Conservation (phyloP, 2,888 invertebrate species). For the Drosophila rubida region DNA sequence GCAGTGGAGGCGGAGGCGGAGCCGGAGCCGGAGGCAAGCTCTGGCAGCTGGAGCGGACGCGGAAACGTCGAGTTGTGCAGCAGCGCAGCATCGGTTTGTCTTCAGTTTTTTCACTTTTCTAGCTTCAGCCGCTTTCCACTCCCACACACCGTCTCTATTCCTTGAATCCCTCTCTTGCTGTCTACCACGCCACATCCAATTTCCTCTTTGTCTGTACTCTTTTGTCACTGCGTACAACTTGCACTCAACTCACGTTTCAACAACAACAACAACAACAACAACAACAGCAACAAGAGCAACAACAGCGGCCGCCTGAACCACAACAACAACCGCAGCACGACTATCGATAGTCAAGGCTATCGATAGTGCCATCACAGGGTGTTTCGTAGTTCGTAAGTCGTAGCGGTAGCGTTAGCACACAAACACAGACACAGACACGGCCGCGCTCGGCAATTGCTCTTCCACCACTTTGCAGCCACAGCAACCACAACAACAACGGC, state of each 20-base stretch:
- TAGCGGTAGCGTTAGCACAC: slow-evolving; percentile 33
- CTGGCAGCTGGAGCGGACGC: slow-evolving; percentile 8
- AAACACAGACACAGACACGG: neutral
- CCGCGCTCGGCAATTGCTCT: slow-evolving; percentile 12
- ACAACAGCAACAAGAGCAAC: slow-evolving; percentile 22
- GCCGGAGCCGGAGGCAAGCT: slow-evolving; percentile 17
- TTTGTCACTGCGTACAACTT: slow-evolving; percentile 33
- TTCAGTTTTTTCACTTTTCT: slow-evolving; percentile 34
- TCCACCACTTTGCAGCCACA: slow-evolving; percentile 13
- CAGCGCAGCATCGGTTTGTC: slow-evolving; percentile 83
- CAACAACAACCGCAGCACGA: slow-evolving; percentile 22
- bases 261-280: slow-evolving; percentile 19
- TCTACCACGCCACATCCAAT: neutral
- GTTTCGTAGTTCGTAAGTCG: slow-evolving; percentile 45
- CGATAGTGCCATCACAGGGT: slow-evolving; percentile 21
- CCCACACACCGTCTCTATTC: no score
- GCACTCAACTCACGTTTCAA: slow-evolving; percentile 54
- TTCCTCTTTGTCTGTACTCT: slow-evolving; percentile 9
- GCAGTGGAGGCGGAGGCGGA: no score
- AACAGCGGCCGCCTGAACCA: slow-evolving; percentile 19
- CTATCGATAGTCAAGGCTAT: slow-evolving; percentile 22
- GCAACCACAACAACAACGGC: slow-evolving; percentile 7
- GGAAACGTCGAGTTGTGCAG: slow-evolving; percentile 43
- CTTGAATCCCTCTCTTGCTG: neutral
- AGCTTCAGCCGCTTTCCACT: slow-evolving; percentile 29